These are phyloP conservation scores for Mechanitis messenoides DNA, from an alignment of 2,888 invertebrate genomes.

Conservation along the genomic window DNA sequence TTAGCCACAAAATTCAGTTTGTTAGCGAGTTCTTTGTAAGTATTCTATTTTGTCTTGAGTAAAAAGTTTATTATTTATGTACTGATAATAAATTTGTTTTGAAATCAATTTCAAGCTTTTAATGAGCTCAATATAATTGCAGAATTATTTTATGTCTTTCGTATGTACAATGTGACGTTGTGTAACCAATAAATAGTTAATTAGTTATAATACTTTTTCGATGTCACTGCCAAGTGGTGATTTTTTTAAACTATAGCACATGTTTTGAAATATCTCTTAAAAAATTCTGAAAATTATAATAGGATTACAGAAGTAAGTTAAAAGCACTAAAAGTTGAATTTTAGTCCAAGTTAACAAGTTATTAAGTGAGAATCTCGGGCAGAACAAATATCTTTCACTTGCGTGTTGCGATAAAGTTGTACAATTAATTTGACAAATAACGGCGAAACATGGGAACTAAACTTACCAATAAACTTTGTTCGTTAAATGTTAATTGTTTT, in stretches of 20 bases:
- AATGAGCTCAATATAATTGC: no score
- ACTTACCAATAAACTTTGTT: constrained; percentile 63
- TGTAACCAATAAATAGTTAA: no score
- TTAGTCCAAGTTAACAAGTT: constrained; percentile 13
- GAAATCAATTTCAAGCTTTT: no score
- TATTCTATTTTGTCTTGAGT: constrained; percentile 52
- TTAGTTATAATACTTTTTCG: no score
- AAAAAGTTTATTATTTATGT: no score
- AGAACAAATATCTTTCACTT: constrained; percentile 63
- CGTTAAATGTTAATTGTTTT: constrained; percentile 68
- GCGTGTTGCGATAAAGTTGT: constrained; percentile 66
- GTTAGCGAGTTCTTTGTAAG: constrained; percentile 47
- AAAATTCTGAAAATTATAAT: constrained; percentile 26
- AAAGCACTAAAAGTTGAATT: no score
- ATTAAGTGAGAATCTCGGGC: constrained; percentile 53
- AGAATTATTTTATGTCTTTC: no score
- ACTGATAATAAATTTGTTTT: no score
- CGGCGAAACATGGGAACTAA: constrained; percentile 57
- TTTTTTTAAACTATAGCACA: no score
- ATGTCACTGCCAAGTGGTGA: no score
- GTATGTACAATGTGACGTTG: no score
- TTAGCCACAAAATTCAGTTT: constrained; percentile 60
- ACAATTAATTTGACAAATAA: constrained; percentile 68
- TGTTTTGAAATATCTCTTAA: no score
- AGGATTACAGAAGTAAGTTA: constrained; percentile 14